Base-by-base conservation (phyloP, 2,888 invertebrate genomes). In the Atrina japonica region DNA sequence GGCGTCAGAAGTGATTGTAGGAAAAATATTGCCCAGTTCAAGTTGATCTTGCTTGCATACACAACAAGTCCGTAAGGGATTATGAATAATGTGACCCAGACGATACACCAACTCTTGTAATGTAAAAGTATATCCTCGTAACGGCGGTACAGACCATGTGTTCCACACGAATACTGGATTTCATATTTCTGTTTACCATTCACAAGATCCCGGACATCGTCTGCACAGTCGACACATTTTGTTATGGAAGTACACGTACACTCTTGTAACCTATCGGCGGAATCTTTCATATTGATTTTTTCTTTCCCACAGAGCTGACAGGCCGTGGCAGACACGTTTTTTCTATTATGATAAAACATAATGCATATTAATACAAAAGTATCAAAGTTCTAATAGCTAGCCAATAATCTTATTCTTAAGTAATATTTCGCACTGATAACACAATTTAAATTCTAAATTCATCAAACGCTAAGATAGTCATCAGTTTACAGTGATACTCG, bases 71-170 rank as follows among this genome's bases (percentile, higher is more conserved):
- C 85, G 18, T 86, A 76, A 0, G 88, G 88, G 3, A 88, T 77
- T 9, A 87, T 78, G n/a, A 70, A 73, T 30, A 88, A 66, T 18
- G 86, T 88, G 7, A 84, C 84, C 82, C 84, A 84, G 30, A 88
- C 73, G 59, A 88, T 86, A 66, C 86, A 86, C 88, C 88, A 88
- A 58, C 84, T 86, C 79, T 88, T 88, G 70, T 83, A 78, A 29
- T 66, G 68, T 23, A 84, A 70, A 71, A 88, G 72, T 3, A 72
- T 66, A 58, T 85, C 82, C 66, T 83, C 84, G 59, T 86, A 86
- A 5, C 74, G 68, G 18, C 84, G 63, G 70, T 80, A 86, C 2
- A 53, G 27, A 16, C 81, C 79, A 45, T 86, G 86, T 3, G 68
- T 47, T 7, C 58, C 41, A 66, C 86, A 86, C 0, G 56, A 66